phyloP scores from a whole-genome alignment of 2,797 vertebrate genomes.

The Loris lydekkerianus region DNA sequence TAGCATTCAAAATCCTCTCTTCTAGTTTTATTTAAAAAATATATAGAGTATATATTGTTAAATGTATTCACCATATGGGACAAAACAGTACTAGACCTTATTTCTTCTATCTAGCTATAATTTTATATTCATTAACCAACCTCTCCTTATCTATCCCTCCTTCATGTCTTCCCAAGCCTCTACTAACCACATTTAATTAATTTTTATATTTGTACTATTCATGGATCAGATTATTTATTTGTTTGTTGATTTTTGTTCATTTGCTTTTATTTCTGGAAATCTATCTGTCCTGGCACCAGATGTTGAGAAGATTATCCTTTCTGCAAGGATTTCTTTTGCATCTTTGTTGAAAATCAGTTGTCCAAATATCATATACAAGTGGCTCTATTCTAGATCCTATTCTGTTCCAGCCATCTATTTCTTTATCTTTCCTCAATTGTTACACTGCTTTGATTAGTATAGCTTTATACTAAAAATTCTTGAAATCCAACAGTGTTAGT shows the following conservation, averaged over 20 bases:
- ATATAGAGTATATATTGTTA: background rate
- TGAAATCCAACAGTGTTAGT: background rate
- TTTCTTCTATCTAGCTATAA: background rate
- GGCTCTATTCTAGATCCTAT: background rate
- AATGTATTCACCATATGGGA: background rate
- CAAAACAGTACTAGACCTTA: background rate
- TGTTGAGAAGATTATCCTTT: constrained; percentile 37
- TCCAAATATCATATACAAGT: background rate
- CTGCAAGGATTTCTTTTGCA: background rate
- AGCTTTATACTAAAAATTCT: background rate
- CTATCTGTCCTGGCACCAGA: background rate
- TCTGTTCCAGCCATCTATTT: background rate
- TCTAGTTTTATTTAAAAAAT: background rate
- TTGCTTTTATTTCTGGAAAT: constrained; percentile 33
- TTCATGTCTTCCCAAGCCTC: background rate
- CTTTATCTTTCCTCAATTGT: constrained; percentile 5
- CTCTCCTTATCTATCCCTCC: background rate
- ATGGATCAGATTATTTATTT: background rate
- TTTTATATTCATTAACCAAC: background rate
- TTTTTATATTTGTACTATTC: background rate
- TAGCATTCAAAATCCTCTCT: background rate
- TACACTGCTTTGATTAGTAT: background rate
- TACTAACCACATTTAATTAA: background rate
- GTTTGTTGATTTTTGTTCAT: background rate
- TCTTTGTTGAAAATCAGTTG: constrained; percentile 42